A percentile compares a stretch with the other conserved stretches of the same genome.
phyloP scores from a whole-genome alignment of 2,888 invertebrate species.

The Blera fallax region DNA sequence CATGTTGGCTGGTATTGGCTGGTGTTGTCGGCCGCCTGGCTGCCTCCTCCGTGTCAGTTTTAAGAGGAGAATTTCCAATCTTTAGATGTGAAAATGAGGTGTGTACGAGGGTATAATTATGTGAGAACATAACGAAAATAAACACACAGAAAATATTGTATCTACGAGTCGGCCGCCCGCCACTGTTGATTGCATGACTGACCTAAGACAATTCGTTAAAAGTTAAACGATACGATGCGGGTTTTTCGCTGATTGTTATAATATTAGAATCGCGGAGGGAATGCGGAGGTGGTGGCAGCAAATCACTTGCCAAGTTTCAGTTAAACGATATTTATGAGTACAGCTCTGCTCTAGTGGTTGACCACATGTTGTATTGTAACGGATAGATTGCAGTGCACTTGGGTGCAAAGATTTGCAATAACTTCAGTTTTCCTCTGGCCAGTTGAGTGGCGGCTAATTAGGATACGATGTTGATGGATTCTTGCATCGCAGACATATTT shows the following conservation, averaged over 20 bases:
- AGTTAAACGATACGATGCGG: conserved; percentile 51
- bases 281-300: conserved; percentile 13
- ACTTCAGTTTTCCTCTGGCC: neutral
- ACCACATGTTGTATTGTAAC: conserved; percentile 20
- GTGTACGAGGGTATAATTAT: conserved; percentile 52
- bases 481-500: neutral
- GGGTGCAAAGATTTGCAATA: conserved; percentile 29
- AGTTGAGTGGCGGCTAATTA: conserved; percentile 48
- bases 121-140: conserved; percentile 59
- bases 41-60: neutral
- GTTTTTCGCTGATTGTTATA: neutral
- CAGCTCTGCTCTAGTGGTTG: conserved; percentile 1
- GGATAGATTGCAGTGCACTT: conserved; percentile 29
- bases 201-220: conserved; percentile 67
- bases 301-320: conserved; percentile 30
- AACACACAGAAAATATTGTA: conserved; percentile 20
- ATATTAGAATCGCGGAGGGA: neutral
- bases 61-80: neutral
- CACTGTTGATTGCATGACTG: conserved; percentile 36
- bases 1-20: neutral
- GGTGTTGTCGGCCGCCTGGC: neutral
- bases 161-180: neutral
- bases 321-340: conserved; percentile 46
- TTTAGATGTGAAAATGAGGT: conserved; percentile 47
- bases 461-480: conserved; percentile 37